Evolutionary conservation across 2,113 vertebrate species (phyloP), one percentile per base, ranked within the genome.

Genomic region (Carassius carassius): DNA sequence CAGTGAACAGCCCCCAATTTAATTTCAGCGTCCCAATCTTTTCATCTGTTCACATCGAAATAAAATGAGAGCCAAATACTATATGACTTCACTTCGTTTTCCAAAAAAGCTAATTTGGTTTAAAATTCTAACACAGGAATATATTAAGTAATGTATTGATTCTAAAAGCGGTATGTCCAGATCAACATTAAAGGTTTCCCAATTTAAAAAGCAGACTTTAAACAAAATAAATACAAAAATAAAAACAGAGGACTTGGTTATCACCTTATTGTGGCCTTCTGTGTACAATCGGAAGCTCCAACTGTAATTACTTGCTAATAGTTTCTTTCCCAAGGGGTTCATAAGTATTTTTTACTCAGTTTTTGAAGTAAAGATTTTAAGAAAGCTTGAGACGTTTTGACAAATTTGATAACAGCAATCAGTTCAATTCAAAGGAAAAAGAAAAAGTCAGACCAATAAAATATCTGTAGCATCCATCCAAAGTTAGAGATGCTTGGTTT

Each of bases 211-310:
- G 73, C 74, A 89, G 89, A 87, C 83, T 83, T 87, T 87, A 21
- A 58, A 1, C 19, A 54, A 54, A 1, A 9, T 6, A 17, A 1
- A 9, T 6, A 16, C 16, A 51, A 16, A 56, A 56, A 56, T 86
- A 89, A 82, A 83, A 54, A 75, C 78, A 75, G 73, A 87, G 89
- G 87, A 94, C 94, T 92, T 95, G 92, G 91, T 94, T 94, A 92
- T 94, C 94, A 96, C 94, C 94, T 96, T 95, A 94, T 94, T 94
- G 97, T 98, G 97, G 97, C 97, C 97, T 95, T 95, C 97, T 95
- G 90, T 95, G 93, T 96, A 96, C 94, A 94, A 95, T 94, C 93
- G 89, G 88, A 93, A 93, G 88, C 90, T 94, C 84, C 86, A 90
- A 91, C 91, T 92, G 94, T 93, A 90, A 84, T 84, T 91, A 91